Base-by-base conservation (phyloP, 2,113 vertebrate genomes). In the Ictidomys tridecemlineatus region DNA sequence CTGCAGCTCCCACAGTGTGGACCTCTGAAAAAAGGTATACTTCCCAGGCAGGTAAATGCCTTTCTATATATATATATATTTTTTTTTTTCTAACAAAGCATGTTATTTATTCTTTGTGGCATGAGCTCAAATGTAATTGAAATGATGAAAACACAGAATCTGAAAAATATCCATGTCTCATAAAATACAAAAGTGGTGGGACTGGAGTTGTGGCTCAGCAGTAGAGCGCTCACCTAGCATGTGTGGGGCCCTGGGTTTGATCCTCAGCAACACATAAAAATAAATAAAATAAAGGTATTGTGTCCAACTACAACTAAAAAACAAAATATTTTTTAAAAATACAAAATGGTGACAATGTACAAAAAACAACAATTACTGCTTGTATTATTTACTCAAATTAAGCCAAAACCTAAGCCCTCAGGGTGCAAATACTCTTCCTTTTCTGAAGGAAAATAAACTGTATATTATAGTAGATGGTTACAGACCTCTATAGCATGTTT, bases 91-190 rank as follows among this genome's bases (percentile, higher is more conserved):
- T 86, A 94, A 73, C 24, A 79, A 61, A 1, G 12, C 48, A 74
- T 73, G 6, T 94, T 78, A 70, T 78, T 69, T 80, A 88, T 73
- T 63, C 12, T 76, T 95, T 82, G 34, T 51, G 18, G 76, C 37
- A 72, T 73, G 67, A 39, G 5, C 5, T 61, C 51, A 72, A 80
- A 70, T 86, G 39, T 24, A 96, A 86, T 58, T 51, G 32, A 70
- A 76, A 83, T 80, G 58, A 77, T 92, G 4, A 73, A 92, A 90
- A 90, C 48, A 92, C 5, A 72, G 42, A 84, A 78, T 95, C 91
- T 92, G 79, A 96, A 85, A 97, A 96, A 63, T 83, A 48, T 45
- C 24, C 20, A 14, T 22, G 22, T 93, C 58, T 95, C 89, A 58
- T 93, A 91, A 95, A 95, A 20, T 39, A 72, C 42, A 93, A 42